Conservation (phyloP, 2,888 invertebrate species). For the Spisula solida region DNA sequence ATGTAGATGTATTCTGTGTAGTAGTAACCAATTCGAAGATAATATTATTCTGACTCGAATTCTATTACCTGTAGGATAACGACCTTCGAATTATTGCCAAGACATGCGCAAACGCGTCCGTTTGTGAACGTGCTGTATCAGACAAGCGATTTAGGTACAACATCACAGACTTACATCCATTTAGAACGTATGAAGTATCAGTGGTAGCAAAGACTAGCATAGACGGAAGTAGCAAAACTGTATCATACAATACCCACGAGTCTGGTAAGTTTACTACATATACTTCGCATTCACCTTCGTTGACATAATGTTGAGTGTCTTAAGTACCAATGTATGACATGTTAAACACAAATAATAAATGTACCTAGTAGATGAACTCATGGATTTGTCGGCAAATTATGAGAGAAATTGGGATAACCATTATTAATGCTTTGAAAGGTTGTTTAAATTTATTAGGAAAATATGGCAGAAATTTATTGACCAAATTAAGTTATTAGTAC, state of each 20-base stretch:
- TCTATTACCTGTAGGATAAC: background rate
- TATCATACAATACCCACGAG: background rate
- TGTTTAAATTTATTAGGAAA: too few species aligned
- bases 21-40: too few species aligned
- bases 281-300: too few species aligned
- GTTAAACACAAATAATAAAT: too few species aligned
- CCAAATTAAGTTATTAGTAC: too few species aligned
- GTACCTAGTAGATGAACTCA: too few species aligned
- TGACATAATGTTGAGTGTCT: too few species aligned
- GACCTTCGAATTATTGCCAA: background rate
- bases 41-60: background rate
- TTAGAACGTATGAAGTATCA: conserved; percentile 6
- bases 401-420: too few species aligned
- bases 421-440: too few species aligned
- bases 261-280: background rate
- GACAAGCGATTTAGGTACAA: background rate
- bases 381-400: too few species aligned
- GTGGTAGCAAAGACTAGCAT: background rate
- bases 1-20: background rate
- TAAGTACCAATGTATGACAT: too few species aligned
- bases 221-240: background rate
- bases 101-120: background rate
- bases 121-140: background rate
- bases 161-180: conserved; percentile 8
- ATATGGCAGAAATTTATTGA: too few species aligned